A percentile compares a stretch with the other conserved stretches of the same genome.
Evolutionary conservation across 92 coral and sea anemone species (phyloP).

Genomic region (Actinernus sp.): DNA sequence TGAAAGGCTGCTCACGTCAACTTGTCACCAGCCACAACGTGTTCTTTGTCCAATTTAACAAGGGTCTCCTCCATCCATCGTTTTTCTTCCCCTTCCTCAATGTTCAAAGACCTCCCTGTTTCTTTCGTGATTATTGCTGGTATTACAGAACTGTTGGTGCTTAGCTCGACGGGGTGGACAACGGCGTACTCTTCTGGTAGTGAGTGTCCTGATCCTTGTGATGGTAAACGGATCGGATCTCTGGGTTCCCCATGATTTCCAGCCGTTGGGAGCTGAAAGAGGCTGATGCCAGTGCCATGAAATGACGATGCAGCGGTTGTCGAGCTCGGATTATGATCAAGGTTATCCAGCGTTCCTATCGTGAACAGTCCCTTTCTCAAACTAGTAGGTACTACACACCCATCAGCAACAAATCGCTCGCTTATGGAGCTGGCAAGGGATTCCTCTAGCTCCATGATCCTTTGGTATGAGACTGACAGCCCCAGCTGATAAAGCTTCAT

Average conservation of each 20-base stretch:
- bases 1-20: slow-evolving; percentile 15
- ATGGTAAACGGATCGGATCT: slow-evolving; percentile 38
- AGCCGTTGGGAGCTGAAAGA: slow-evolving; percentile 49
- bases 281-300: slow-evolving; percentile 75
- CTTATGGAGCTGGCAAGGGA: slow-evolving; percentile 45
- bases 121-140: slow-evolving; percentile 45
- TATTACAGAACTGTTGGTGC: slow-evolving; percentile 41
- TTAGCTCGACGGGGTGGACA: slow-evolving; percentile 69
- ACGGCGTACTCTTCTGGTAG: slow-evolving; percentile 63
- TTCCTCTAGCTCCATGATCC: slow-evolving; percentile 59
- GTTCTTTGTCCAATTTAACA: slow-evolving; percentile 6
- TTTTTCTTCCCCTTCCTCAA: slow-evolving; percentile 45
- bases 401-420: slow-evolving; percentile 45
- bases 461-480: slow-evolving; percentile 55
- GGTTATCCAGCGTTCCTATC: slow-evolving; percentile 59
- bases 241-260: slow-evolving; percentile 37
- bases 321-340: slow-evolving; percentile 65
- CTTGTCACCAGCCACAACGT: background rate
- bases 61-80: slow-evolving; percentile 49
- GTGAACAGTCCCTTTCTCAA: slow-evolving; percentile 47
- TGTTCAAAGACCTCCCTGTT: slow-evolving; percentile 17
- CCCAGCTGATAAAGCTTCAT: slow-evolving; percentile 54
- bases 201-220: slow-evolving; percentile 64
- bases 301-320: slow-evolving; percentile 65
- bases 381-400: slow-evolving; percentile 41